Percentiles rank a stretch among this genome's conserved stretches.
phyloP scores from a whole-genome alignment of 2,888 invertebrate genomes.

The Eupithecia centaureata region DNA sequence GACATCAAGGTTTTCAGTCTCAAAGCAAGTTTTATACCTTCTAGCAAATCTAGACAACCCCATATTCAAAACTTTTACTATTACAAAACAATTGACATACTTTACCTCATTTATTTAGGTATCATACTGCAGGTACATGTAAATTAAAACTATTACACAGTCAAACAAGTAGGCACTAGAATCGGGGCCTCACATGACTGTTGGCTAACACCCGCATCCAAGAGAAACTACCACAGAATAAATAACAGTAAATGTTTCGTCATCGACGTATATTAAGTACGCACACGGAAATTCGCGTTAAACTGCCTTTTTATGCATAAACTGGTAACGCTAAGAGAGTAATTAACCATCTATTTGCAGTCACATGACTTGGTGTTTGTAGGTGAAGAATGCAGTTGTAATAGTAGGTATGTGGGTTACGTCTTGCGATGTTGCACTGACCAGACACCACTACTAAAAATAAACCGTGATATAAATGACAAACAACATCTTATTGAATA shows the following conservation, averaged over 20 bases:
- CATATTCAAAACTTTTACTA: constrained; percentile 14
- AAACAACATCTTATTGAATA: background rate
- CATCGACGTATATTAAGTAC: constrained; percentile 34
- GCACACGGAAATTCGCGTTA: constrained; percentile 59
- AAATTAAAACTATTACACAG: constrained; percentile 43
- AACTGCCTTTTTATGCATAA: constrained; percentile 47
- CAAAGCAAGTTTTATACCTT: background rate
- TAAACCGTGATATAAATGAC: background rate
- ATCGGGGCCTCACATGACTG: constrained; percentile 46
- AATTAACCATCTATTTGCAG: constrained; percentile 32
- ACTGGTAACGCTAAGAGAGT: constrained; percentile 41
- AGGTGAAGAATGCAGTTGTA: constrained; percentile 23
- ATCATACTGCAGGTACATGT: constrained; percentile 34
- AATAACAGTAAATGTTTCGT: constrained; percentile 22
- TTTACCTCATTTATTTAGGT: constrained; percentile 33
- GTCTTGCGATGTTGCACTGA: background rate
- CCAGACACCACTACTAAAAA: background rate
- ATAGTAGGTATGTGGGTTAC: constrained; percentile 22
- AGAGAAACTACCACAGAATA: constrained; percentile 46
- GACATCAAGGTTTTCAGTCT: background rate
- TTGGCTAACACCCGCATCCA: constrained; percentile 55
- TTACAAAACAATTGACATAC: constrained; percentile 33
- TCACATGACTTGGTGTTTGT: constrained; percentile 22
- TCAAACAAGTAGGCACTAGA: constrained; percentile 33
- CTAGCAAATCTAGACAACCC: background rate